A percentile compares a stretch with the other conserved stretches of the same genome.
Evolutionary conservation across 1,140 invertebrate species (phyloP).

Genomic region (Epicauta chinensis): DNA sequence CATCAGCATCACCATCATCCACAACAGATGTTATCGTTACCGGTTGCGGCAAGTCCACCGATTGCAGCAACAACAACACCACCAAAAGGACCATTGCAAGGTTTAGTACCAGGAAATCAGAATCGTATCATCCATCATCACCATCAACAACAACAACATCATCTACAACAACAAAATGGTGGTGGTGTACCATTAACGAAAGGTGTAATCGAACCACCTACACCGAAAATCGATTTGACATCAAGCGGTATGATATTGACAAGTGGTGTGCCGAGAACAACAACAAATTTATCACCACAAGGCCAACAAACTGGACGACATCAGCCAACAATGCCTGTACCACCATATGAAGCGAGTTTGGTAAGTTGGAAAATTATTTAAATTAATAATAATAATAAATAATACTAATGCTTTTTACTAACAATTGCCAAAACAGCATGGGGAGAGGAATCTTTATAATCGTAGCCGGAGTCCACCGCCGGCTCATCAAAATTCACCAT

Average conservation of each 20-base stretch:
- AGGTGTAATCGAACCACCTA: constrained; percentile 48
- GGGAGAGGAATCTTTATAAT: constrained; percentile 44
- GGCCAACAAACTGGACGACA: constrained; percentile 47
- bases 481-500: constrained; percentile 73
- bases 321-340: constrained; percentile 50
- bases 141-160: background rate
- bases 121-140: constrained; percentile 7
- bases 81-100: constrained; percentile 21
- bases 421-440: constrained; percentile 40
- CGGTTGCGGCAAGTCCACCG: constrained; percentile 51
- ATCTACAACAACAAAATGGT: background rate
- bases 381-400: background rate
- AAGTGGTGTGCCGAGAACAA: constrained; percentile 46
- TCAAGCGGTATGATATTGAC: constrained; percentile 49
- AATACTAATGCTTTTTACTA: background rate
- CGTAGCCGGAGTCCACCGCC: constrained; percentile 64
- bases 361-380: constrained; percentile 49
- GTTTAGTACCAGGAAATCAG: constrained; percentile 18
- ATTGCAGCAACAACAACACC: constrained; percentile 40
- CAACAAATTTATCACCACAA: constrained; percentile 49
- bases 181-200: constrained; percentile 17
- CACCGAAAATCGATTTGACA: constrained; percentile 51
- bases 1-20: constrained; percentile 33
- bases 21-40: constrained; percentile 46
- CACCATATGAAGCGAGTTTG: constrained; percentile 59